Evolutionary conservation across 2,113 vertebrate species (phyloP).

Genomic region (Rhipidura dahli): DNA sequence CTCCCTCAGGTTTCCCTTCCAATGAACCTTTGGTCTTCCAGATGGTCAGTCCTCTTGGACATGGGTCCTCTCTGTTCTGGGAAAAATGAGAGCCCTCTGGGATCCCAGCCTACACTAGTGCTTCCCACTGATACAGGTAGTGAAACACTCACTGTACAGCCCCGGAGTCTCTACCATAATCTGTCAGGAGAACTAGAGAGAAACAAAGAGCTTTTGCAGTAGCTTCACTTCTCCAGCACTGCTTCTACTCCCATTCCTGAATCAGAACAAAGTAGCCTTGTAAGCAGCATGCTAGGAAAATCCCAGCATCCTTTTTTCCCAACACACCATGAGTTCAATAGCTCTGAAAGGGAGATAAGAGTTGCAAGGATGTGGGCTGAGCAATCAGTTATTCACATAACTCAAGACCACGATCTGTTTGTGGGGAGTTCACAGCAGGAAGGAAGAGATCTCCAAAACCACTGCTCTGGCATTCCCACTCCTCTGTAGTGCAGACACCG

Average conservation of each 20-base stretch:
- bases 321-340: not conserved
- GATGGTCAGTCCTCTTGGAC: not conserved
- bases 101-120: not conserved
- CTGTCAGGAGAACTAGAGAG: not conserved
- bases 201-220: not conserved
- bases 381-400: not conserved
- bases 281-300: not conserved
- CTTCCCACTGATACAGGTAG: not conserved
- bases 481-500: not conserved
- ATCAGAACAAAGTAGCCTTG: not conserved
- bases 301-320: not conserved
- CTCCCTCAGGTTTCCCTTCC: not conserved
- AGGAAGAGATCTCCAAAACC: not conserved
- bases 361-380: not conserved
- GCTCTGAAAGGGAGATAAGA: not conserved
- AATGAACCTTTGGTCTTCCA: accelerated
- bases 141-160: not conserved
- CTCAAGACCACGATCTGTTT: not conserved
- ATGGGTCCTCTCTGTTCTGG: not conserved
- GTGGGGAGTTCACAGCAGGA: not conserved
- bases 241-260: not conserved
- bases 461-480: not conserved
- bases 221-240: not conserved
- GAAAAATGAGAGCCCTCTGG: not conserved
- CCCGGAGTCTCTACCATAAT: not conserved